phyloP scores from a whole-genome alignment of 2,888 invertebrate genomes.

The Idaea straminata region DNA sequence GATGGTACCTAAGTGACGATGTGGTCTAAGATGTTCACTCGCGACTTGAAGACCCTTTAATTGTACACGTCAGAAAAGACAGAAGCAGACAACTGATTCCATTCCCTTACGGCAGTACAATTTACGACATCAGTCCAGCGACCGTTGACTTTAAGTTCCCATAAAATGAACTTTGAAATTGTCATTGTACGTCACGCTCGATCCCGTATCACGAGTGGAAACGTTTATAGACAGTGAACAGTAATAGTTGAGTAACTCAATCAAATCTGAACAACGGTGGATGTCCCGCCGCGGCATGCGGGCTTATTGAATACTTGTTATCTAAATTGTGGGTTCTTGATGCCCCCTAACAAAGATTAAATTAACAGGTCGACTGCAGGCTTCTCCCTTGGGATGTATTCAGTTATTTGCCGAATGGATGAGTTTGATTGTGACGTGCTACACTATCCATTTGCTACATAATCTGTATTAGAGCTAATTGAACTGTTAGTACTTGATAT shows the following conservation, averaged over 20 bases:
- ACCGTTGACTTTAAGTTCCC: conserved; percentile 28
- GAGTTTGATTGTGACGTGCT: conserved; percentile 53
- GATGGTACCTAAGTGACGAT: no score
- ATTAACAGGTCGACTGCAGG: conserved; percentile 67
- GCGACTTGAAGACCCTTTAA: no score
- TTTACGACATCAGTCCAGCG: conserved; percentile 10
- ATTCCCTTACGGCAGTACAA: background rate
- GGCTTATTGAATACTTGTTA: conserved; percentile 72
- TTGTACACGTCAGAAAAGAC: no score
- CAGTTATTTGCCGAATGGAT: conserved; percentile 50
- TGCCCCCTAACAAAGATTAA: conserved; percentile 67
- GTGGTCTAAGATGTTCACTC: no score
- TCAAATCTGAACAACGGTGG: conserved; percentile 63
- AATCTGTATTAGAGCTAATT: conserved; percentile 62
- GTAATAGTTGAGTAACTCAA: conserved; percentile 67
- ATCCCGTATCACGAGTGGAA: conserved; percentile 36
- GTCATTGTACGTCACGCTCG: conserved; percentile 40
- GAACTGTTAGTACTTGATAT: conserved; percentile 49
- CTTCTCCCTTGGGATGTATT: conserved; percentile 41
- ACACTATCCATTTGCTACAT: conserved; percentile 61
- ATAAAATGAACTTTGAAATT: conserved; percentile 40
- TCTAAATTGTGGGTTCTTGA: conserved; percentile 69
- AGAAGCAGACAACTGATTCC: no score
- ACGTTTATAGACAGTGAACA: conserved; percentile 42
- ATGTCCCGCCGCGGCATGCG: conserved; percentile 54